Evolutionary conservation across 2,113 vertebrate genomes (phyloP).

Genomic region (Penelope pileata): DNA sequence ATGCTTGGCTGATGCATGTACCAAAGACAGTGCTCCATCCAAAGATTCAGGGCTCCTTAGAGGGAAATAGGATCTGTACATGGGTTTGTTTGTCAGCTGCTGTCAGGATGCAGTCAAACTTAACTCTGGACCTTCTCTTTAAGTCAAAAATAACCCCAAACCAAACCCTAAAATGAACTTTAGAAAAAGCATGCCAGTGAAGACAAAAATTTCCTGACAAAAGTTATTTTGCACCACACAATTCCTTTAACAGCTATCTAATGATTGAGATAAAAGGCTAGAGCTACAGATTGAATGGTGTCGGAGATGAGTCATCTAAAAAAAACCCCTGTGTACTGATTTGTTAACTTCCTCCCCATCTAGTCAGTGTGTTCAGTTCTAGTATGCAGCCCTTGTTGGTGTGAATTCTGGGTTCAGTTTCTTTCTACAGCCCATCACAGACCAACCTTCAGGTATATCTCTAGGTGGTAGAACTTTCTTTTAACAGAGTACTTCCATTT

Average conservation of each 20-base stretch:
- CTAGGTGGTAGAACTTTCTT: not conserved
- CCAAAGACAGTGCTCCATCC: not conserved
- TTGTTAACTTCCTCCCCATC: not conserved
- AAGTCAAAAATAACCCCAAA: constrained; percentile 15
- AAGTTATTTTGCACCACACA: constrained; percentile 31
- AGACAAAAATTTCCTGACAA: constrained; percentile 39
- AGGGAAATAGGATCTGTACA: not conserved
- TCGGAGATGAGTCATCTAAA: not conserved
- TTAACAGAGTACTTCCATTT: not conserved
- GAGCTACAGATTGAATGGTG: not conserved
- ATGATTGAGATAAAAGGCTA: constrained; percentile 5
- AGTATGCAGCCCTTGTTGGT: not conserved
- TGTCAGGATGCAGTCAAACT: not conserved
- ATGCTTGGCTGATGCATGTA: not conserved
- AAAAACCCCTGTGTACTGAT: not conserved
- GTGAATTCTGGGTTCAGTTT: not conserved
- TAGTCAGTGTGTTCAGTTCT: not conserved
- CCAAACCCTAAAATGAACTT: not conserved
- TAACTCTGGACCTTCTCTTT: not conserved
- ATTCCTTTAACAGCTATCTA: constrained; percentile 21
- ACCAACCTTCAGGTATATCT: not conserved
- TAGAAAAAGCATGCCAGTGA: not conserved
- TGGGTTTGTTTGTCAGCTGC: not conserved
- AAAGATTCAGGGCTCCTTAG: not conserved
- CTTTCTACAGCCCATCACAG: not conserved